Base-by-base conservation (phyloP, 2,888 invertebrate species). In the Petrolisthes manimaculis region DNA sequence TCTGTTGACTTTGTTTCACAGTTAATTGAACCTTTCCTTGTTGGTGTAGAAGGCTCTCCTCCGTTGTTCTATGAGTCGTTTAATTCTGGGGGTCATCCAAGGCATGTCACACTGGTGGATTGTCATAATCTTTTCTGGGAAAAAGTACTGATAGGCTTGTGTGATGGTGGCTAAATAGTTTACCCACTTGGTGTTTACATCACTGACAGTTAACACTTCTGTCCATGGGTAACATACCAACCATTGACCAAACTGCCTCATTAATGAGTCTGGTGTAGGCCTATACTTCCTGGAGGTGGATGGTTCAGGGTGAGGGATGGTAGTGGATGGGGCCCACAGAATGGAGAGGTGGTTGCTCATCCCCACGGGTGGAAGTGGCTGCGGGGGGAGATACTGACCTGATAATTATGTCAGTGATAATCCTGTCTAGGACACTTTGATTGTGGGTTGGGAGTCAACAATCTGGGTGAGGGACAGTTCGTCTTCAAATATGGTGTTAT, bases 191-290 rank as follows among this genome's bases (percentile, higher is more conserved):
- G 51, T 24, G 14, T 78, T 53, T 14, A 53, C 78, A 53, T 78
- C 54, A 78, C n/a, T 71, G 21, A 71, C 21, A n/a, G 71, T 5
- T 6, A n/a, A n/a, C 8, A 71, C 71, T 21, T 71, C 71, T 8
- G 21, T n/a, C 71, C 71, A 78, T 37, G 78, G 78, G 18, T 78
- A 54, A 6, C 54, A 8, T 9, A 37, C 54, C 12, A 78, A 18
- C 78, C 78, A 78, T 18, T 78, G 53, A n/a, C 78, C 78, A 4
- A 78, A 37, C n/a, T 21, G 75, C 5, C 21, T 75, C 37, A 75
- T 75, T 75, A 37, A 1, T 21, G 37, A 75, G 8, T 75, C 61
- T 1, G 61, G 24, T 75, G 5, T 74, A n/a, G 9, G 21, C 24
- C 74, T 74, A 2, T 74, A n/a, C 24, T 24, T 74, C 74, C 37